These are phyloP conservation scores for Scolanthus callimorphus DNA, from an alignment of 92 coral and sea anemone genomes.

Conservation along the genomic window DNA sequence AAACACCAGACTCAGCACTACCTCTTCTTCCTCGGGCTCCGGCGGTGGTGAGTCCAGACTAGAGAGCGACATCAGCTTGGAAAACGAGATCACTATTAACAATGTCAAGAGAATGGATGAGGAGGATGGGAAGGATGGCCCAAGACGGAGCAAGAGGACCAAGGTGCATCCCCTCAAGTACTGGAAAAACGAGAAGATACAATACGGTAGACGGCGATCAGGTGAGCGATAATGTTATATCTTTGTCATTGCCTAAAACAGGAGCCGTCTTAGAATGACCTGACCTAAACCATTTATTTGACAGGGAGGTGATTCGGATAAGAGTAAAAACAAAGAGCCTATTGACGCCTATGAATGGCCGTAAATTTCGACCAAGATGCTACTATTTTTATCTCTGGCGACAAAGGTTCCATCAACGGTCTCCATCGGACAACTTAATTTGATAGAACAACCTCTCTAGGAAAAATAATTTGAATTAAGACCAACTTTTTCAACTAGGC, in stretches of 20 bases:
- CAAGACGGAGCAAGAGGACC: constrained; percentile 75
- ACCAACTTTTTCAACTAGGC: too few relatives aligned
- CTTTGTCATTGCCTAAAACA: too few relatives aligned
- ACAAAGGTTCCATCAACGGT: too few relatives aligned
- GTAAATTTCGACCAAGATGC: too few relatives aligned
- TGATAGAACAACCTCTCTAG: too few relatives aligned
- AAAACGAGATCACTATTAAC: constrained; percentile 52
- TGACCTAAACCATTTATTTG: too few relatives aligned
- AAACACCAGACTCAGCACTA: neutral
- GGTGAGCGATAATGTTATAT: too few relatives aligned
- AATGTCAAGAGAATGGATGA: constrained; percentile 10
- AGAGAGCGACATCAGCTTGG: constrained; percentile 31
- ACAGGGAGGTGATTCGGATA: neutral
- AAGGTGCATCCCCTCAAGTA: constrained; percentile 75
- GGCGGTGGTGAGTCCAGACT: constrained; percentile 10
- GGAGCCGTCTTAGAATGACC: too few relatives aligned
- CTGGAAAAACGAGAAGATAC: constrained; percentile 92
- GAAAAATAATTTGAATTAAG: too few relatives aligned
- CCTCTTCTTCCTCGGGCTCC: constrained; percentile 30
- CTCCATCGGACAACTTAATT: too few relatives aligned
- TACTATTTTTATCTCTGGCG: too few relatives aligned
- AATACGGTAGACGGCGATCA: constrained; percentile 84
- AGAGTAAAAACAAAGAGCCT: neutral
- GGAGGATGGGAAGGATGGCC: constrained; percentile 11
- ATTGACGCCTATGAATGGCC: too few relatives aligned